These are phyloP conservation scores for Pachyramphus minor DNA, from an alignment of 2,113 vertebrate species.

Conservation along the genomic window DNA sequence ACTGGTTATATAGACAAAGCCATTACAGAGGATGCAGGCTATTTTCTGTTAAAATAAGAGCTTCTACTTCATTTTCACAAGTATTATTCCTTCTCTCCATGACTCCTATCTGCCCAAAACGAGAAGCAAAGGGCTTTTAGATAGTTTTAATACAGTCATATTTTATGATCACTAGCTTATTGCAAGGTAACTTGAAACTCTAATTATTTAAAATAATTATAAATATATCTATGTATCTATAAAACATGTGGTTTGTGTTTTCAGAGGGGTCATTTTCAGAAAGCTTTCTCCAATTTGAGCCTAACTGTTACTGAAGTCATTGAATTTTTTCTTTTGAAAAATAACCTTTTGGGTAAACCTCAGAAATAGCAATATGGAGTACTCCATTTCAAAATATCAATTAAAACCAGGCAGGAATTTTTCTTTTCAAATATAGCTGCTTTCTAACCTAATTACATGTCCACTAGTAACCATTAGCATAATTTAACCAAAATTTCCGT, in stretches of 20 bases:
- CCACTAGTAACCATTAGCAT: background rate
- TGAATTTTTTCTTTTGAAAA: constrained; percentile 54
- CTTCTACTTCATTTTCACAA: constrained; percentile 10
- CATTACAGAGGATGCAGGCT: background rate
- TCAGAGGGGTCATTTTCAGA: background rate
- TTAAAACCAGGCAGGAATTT: constrained; percentile 40
- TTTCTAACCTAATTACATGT: constrained; percentile 2
- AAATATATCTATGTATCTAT: constrained; percentile 24
- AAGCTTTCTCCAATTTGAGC: constrained; percentile 4
- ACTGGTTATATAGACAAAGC: background rate
- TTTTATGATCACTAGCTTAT: constrained; percentile 24
- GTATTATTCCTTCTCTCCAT: background rate
- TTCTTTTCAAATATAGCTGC: constrained; percentile 25
- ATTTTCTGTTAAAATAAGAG: background rate
- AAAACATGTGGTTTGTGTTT: constrained; percentile 46
- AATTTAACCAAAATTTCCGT: constrained; percentile 5
- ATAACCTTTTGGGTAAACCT: constrained; percentile 43
- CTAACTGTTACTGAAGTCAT: constrained; percentile 40
- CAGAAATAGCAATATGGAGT: constrained; percentile 3
- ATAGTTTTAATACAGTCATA: background rate
- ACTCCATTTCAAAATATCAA: constrained; percentile 52
- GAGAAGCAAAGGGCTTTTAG: background rate
- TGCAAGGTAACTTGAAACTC: constrained; percentile 46
- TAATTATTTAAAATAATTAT: constrained; percentile 51
- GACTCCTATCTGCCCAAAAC: constrained; percentile 5